Base-by-base conservation (phyloP, 1,140 invertebrate genomes). In the Procambarus virginalis region DNA sequence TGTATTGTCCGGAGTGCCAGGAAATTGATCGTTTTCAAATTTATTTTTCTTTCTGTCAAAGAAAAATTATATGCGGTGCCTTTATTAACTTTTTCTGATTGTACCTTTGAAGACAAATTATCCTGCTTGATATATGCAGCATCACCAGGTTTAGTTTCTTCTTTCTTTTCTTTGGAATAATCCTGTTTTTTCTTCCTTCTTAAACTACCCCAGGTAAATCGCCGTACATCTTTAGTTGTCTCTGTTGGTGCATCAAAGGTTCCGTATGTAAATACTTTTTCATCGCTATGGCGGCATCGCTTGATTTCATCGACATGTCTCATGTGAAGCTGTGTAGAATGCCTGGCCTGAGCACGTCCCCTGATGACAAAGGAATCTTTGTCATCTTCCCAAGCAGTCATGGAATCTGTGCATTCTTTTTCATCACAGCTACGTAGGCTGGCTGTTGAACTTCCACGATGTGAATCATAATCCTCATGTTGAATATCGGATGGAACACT, bases 181-280 rank as follows among this genome's bases (percentile, higher is more conserved):
- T 60, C n/a, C 48, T 84, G 58, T 73, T 73, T 84, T 49, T 84
- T 84, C 48, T 84, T 84, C 64, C 48, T 84, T 73, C 46, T 80
- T 58, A 84, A 20, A 9, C 82, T 84, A 2, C 82, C 82, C 82
- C 82, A 84, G 34, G 68, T 49, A 73, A 84, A 84, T 5, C 82
- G 82, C 48, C 64, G 34, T 48, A 49, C 49, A n/a, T 84, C 82
- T 73, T 68, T 84, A 20, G 17, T 68, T 49, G 48, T 49, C 17
- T 84, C 82, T 68, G 68, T n/a, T 8, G 82, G 68, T 17, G 64
- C 48, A 22, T 84, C 48, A n/a, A 60, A 49, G 46, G 68, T 84
- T 6, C 20, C 82, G 12, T 20, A 68, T 49, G 73, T 84, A 46
- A 48, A 22, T 12, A 73, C 68, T 49, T 48, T 49, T 3, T 84